These are phyloP conservation scores for Chelon auratus DNA, from an alignment of 2,797 vertebrate species.

Conservation along the genomic window DNA sequence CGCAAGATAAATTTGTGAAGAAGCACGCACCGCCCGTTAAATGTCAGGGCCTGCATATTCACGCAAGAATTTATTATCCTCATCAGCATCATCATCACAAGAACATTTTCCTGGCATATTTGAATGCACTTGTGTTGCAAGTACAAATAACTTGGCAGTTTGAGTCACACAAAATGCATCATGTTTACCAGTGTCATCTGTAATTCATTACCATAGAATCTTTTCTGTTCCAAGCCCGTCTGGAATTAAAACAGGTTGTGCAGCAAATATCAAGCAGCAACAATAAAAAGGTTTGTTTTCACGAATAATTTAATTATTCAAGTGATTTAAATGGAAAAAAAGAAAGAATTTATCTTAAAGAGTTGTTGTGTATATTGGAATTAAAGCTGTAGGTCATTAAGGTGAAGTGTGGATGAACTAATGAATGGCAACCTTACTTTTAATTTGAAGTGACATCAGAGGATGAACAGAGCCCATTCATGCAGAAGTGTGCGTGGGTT, in stretches of 20 bases:
- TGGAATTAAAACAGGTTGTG: conserved; percentile 19
- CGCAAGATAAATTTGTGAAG: conserved; percentile 36
- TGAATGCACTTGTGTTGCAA: conserved; percentile 42
- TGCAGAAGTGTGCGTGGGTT: conserved; percentile 63
- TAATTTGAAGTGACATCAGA: conserved; percentile 25
- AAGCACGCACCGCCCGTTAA: conserved; percentile 30
- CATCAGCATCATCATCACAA: conserved; percentile 64
- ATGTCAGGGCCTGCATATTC: conserved; percentile 57
- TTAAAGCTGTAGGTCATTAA: not conserved
- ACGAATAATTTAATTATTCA: not conserved
- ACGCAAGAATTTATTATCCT: conserved; percentile 54
- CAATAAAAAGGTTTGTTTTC: not conserved
- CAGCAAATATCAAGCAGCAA: conserved; percentile 18
- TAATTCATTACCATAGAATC: conserved; percentile 38
- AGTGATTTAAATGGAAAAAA: not conserved
- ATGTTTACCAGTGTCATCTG: conserved; percentile 35
- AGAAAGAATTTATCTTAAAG: not conserved
- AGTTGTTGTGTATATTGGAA: not conserved
- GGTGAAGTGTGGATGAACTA: conserved; percentile 14
- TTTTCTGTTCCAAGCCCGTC: conserved; percentile 19
- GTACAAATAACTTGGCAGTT: conserved; percentile 41
- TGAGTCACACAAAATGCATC: conserved; percentile 31
- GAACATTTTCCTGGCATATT: conserved; percentile 52
- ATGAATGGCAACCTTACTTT: conserved; percentile 4
- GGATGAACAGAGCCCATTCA: conserved; percentile 43